These are phyloP conservation scores for Galendromus occidentalis DNA, from an alignment of 1,140 invertebrate genomes.

Conservation along the genomic window DNA sequence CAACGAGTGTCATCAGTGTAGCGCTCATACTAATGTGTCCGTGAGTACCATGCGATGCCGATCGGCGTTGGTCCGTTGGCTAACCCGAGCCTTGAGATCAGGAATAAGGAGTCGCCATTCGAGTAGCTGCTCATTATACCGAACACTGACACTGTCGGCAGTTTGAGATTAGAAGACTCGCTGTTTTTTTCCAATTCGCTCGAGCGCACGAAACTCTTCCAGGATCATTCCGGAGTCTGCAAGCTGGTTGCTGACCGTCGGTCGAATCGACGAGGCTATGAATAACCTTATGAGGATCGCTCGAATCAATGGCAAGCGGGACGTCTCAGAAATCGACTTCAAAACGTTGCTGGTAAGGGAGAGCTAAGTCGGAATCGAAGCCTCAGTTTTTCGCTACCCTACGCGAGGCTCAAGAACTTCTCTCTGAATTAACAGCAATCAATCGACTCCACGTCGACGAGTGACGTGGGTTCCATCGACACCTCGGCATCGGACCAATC, in stretches of 20 bases:
- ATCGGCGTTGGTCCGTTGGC: too few relatives aligned
- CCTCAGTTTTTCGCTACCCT: not conserved
- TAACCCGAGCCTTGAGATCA: too few relatives aligned
- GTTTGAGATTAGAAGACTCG: too few relatives aligned
- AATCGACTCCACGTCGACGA: not conserved
- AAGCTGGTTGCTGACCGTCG: constrained; percentile 24
- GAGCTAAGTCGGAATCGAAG: not conserved
- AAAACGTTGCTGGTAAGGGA: constrained; percentile 14
- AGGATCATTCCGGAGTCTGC: constrained; percentile 19
- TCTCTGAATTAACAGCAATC: too few relatives aligned
- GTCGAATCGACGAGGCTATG: constrained; percentile 17
- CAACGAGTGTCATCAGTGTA: not conserved
- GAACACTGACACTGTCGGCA: too few relatives aligned
- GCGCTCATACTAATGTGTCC: not conserved
- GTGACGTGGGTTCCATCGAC: not conserved
- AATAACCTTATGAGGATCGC: constrained; percentile 15
- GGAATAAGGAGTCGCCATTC: too few relatives aligned
- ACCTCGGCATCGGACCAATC: not conserved
- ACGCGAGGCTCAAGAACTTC: not conserved
- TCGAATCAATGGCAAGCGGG: constrained; percentile 16
- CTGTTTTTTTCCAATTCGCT: too few relatives aligned
- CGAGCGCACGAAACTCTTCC: not conserved
- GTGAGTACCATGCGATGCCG: too few relatives aligned
- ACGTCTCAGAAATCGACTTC: constrained; percentile 12
- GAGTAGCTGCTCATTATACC: too few relatives aligned